Base-by-base conservation (phyloP, 2,113 vertebrate species). In the Sardina pilchardus region DNA sequence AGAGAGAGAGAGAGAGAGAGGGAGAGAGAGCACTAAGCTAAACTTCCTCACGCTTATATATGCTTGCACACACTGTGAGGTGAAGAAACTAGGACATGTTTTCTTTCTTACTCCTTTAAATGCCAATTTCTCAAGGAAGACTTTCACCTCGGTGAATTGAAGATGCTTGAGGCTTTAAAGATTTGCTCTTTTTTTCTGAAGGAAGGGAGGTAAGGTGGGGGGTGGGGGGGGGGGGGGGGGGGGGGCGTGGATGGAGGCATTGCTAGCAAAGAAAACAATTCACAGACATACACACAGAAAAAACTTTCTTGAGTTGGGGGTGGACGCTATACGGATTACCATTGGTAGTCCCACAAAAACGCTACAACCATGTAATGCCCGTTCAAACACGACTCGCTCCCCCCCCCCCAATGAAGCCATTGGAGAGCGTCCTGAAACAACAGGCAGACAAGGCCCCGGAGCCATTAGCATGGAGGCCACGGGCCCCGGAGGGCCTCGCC, bases 381-480 rank as follows among this genome's bases (percentile, higher is more conserved):
- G 86, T 85, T 84, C 45, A 89, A 90, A 90, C 89, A 87, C 83
- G 89, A 16, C 87, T 78, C 59, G 71, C 85, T 81, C 75, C 88
- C 89, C 39, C 44, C 87, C 88, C 39, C 44, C 87, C 88, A 34
- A 78, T 78, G 71, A 78, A 34, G 26, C 26, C 3, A 16, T 78
- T 78, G 71, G 71, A 30, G 4, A 19, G 30, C 71, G 30, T 78
- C 71, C 71, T 36, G 71, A 78, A 78, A 39, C 71, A 16, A 78
- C 71, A 78, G 34, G 10, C 10, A 89, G 89, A 89, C 86, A 88
- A 56, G 71, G 12, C 71, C 26, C 8, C 47, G 67, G 48, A 89
- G 90, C 87, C 87, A 93, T 94, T 94, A 93, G 93, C 93, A 93
- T 93, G 92, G 91, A 89, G 86, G 87, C 87, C 88, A 84, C 90